Conservation (phyloP, 2,888 invertebrate species). For the Eubasilissa splendida region DNA sequence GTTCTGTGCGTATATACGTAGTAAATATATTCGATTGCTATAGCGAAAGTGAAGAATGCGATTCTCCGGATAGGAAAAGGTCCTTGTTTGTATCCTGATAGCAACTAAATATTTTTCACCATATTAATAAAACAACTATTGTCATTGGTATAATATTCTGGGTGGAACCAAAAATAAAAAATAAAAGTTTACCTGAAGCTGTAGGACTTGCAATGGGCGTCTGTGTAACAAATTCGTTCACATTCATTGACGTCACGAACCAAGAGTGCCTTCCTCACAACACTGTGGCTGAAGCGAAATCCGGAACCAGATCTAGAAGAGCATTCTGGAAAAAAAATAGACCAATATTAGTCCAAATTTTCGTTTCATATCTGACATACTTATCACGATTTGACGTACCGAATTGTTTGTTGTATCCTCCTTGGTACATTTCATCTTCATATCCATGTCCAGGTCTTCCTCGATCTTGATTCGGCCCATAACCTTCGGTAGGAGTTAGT, state of each 20-base stretch:
- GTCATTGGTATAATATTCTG: background rate
- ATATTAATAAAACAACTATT: no score
- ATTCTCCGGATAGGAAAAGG: background rate
- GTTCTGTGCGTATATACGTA: background rate
- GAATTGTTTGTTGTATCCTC: conserved; percentile 42
- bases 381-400: conserved; percentile 35
- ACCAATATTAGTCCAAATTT: no score
- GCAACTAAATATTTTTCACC: background rate
- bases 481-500: conserved; percentile 38
- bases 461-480: conserved; percentile 33
- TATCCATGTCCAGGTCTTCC: conserved; percentile 34
- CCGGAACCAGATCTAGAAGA: conserved; percentile 83
- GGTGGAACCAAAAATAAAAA: background rate
- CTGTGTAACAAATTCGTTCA: conserved; percentile 83
- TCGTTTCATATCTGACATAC: no score
- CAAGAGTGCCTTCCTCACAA: conserved; percentile 77
- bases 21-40: no score
- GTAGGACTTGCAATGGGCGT: conserved; percentile 82
- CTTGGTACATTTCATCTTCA: conserved; percentile 29
- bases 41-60: background rate
- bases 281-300: conserved; percentile 80
- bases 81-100: background rate
- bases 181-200: conserved; percentile 83
- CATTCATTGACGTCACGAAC: conserved; percentile 83
- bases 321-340: conserved; percentile 73